Evolutionary conservation across 2,888 invertebrate genomes (phyloP), one percentile per base, ranked within the genome.

Genomic region (Drosophila lutescens): DNA sequence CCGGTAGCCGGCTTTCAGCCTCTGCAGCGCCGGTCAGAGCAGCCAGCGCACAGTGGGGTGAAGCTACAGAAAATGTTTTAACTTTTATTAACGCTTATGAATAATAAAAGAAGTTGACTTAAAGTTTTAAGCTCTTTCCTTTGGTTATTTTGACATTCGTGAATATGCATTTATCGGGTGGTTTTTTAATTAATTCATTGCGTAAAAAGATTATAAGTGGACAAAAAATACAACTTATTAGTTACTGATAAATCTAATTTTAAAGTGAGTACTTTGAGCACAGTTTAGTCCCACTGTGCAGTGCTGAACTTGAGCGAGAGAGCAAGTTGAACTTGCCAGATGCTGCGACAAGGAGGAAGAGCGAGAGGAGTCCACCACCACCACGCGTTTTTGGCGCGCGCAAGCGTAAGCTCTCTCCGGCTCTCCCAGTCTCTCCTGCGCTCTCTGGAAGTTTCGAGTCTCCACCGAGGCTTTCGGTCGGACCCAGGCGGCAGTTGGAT

Each of bases 361-460:
- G 51, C 23, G 57, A 49, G 73, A 51, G 75, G 47, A 47, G 26
- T 5, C 15, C 10, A 10, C 56, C 34, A 43, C 54, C 40, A 61
- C 62, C 36, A 15, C 26, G 26, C n/a, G 58, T 3, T 59, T 83
- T 86, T 86, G 73, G 88, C 88, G 86, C 86, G 86, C 88, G 88
- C 83, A 86, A 82, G 84, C 80, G 73, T 76, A 79, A 74, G 77
- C 74, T 74, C 73, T 49, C 50, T 53, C 63, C 36, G 40, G 47
- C 60, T 47, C 55, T 43, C 59, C 20, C 60, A 20, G 46, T 49
- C 51, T 63, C 65, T 79, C 47, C 15, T 8, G 32, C 26, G n/a
- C 60, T 36, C 68, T 70, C 54, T 74, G 47, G 56, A 74, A 60
- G 43, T 73, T 74, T 74, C 38, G 15, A 49, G 66, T 32, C 55